Base-by-base conservation (phyloP, 2,888 invertebrate species). In the Itoplectis maculator region DNA sequence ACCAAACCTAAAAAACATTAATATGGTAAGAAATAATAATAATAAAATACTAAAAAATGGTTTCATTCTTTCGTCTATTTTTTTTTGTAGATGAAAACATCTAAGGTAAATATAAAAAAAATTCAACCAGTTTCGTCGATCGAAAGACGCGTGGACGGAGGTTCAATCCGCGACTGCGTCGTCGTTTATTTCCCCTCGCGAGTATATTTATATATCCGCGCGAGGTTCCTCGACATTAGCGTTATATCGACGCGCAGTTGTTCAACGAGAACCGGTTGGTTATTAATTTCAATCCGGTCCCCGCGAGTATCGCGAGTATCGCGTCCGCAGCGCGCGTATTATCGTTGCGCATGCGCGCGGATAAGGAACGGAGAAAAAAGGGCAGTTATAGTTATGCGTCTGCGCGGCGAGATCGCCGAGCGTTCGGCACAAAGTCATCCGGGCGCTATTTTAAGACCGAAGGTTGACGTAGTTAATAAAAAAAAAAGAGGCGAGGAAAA, bases 371-470 rank as follows among this genome's bases (percentile, higher is more conserved):
- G 29, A 29, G 29, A 68, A 11, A 45, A 75, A 72, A 69, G 51
- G 54, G 54, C 40, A 15, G 49, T 20, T 42, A 56, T 49, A 37
- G 8, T 35, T 56, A 29, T 54, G 54, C 49, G 49, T 42, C 13
- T 47, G 47, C 18, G 51, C 42, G 51, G 9, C 45, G 29, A 15
- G 37, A 20, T 18, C 72, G 45, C 61, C 29, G 42, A 15, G n/a
- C 51, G 70, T 70, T 65, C 73, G 35, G 47, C 47, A 79, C 72
- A 74, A 84, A 85, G 82, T 85, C 80, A 86, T 85, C 84, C 79
- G 82, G 84, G 75, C 76, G 77, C 84, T 88, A 88, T 87, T 88
- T 88, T 87, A 76, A 86, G 85, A 69, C 56, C 79, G 86, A 88
- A 87, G 87, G 86, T 82, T 83, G 63, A 79, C 82, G 85, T 86